A percentile compares a stretch with the other conserved stretches of the same genome.
phyloP scores from a whole-genome alignment of 2,888 invertebrate genomes.

The Phengaris arion region DNA sequence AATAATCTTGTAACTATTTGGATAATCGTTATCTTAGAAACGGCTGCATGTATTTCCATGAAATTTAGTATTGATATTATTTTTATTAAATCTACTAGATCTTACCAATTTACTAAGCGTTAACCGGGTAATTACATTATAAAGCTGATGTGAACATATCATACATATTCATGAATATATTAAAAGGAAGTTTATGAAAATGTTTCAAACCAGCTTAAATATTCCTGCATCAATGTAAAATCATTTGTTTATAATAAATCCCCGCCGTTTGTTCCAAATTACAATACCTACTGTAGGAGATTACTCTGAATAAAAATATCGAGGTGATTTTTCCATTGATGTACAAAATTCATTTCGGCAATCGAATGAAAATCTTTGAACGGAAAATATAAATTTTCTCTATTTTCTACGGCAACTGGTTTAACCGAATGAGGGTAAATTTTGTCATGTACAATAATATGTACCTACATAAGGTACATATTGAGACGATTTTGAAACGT shows the following conservation, averaged over 20 bases:
- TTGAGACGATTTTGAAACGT: not conserved
- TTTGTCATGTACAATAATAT: not conserved
- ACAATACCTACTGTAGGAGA: not conserved
- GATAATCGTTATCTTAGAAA: too few species aligned
- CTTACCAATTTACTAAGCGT: too few species aligned
- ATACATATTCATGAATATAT: too few species aligned
- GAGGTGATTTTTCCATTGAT: conserved; percentile 11
- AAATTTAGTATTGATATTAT: too few species aligned
- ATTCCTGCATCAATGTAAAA: not conserved
- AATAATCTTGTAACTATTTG: too few species aligned
- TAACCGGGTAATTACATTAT: too few species aligned
- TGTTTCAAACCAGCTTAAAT: not conserved
- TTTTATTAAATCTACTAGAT: too few species aligned
- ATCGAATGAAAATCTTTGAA: not conserved
- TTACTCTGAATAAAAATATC: not conserved
- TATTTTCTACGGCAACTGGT: not conserved
- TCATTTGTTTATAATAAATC: conserved; percentile 8
- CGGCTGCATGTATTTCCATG: too few species aligned
- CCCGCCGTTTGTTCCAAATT: not conserved
- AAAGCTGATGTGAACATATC: too few species aligned
- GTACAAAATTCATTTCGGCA: not conserved
- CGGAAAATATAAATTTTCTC: not conserved
- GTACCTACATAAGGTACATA: too few species aligned
- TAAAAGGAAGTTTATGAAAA: not conserved
- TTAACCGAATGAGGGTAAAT: not conserved